Evolutionary conservation across 1,140 invertebrate species (phyloP), one percentile per base, ranked within the genome.

Genomic region (Mycetomoellerius zeteki): DNA sequence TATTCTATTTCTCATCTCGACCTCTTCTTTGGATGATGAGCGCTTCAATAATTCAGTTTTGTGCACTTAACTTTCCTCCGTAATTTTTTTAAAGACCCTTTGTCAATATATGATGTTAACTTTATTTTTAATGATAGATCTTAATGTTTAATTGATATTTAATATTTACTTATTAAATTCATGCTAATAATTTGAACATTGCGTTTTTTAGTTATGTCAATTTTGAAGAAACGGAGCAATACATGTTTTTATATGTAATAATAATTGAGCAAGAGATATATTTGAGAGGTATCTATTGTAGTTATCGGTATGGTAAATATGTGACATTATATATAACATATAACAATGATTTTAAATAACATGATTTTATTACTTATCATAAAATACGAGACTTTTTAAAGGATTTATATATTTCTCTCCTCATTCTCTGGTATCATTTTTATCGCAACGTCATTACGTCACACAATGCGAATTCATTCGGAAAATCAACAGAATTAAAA

Each of bases 401-500:
- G 60, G 12, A 10, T 30, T 21, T 43, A 21, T 56, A 72, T 30
- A 56, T 30, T 60, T 82, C 0, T 10, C 0, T 14, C 16, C 27
- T 71, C 24, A 1, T 43, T 43, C 10, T 10, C 33, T 37, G 33
- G 0, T 58, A 2, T 82, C 24, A 73, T 33, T 82, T 82, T 73
- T 47, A 73, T 21, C 37, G 19, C 4, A 24, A 78, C 33, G 37
- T 30, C n/a, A 65, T 0, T 0, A 37, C 33, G 24, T 56, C 10
- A 6, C 33, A n/a, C 30, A 10, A 43, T 21, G 3, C 50, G 2
- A 56, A 56, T 72, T 58, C 6, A 72, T 27, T 81, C 24, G 37
- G 56, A 82, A 82, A 60, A 73, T 82, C 24, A 60, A 60, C 10
- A 73, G 19, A 82, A 82, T 82, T 58, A 60, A 82, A 80, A 16